phyloP scores from a whole-genome alignment of 2,113 vertebrate genomes.

The Chrysochloris asiatica region DNA sequence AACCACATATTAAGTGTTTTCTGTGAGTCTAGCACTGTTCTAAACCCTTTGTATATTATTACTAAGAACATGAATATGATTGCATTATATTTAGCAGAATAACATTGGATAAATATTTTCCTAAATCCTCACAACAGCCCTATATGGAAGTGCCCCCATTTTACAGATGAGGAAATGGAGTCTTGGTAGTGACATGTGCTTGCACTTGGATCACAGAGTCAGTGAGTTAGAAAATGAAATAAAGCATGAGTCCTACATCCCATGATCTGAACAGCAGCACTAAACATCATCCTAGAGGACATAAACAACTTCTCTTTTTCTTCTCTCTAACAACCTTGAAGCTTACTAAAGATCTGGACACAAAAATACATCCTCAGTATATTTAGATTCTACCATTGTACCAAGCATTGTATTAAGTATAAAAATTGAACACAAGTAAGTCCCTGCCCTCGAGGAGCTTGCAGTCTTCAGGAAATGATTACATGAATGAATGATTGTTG shows the following conservation, averaged over 20 bases:
- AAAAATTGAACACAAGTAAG: neutral
- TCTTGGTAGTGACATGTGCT: neutral
- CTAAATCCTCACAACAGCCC: neutral
- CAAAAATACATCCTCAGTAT: neutral
- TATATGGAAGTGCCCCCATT: neutral
- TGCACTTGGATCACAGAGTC: neutral
- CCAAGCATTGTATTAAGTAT: neutral
- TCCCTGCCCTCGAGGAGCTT: neutral
- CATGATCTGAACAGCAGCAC: neutral
- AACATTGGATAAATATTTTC: neutral
- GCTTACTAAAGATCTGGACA: neutral
- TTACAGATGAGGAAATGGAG: neutral
- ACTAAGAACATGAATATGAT: neutral
- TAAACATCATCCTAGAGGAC: neutral
- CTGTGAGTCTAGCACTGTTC: neutral
- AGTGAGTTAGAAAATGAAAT: neutral
- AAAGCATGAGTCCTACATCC: neutral
- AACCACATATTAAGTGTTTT: neutral
- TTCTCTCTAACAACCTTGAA: neutral
- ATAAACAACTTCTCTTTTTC: neutral
- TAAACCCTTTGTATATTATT: neutral
- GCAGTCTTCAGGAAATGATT: neutral
- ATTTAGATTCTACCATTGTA: neutral
- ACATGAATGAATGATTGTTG: too few species aligned
- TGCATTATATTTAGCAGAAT: constrained; percentile 31